Percentiles rank a stretch among this genome's conserved stretches.
Evolutionary conservation across 2,888 invertebrate species (phyloP).

Genomic region (Monopis laevigella): DNA sequence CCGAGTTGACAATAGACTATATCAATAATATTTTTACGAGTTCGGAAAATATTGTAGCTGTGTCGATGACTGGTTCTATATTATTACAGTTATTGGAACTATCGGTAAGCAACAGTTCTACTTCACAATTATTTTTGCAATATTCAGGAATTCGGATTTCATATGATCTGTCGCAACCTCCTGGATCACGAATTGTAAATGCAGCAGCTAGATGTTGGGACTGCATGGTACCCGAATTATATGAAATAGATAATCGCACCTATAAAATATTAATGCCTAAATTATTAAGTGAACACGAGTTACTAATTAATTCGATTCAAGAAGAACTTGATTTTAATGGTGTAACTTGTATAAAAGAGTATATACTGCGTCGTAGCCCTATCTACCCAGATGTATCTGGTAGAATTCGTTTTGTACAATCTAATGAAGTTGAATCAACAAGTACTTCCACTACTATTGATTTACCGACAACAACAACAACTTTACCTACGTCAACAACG

Average conservation of each 20-base stretch:
- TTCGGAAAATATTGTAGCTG: slow-evolving; percentile 71
- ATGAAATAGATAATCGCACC: slow-evolving; percentile 53
- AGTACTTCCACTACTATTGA: too few species aligned
- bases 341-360: slow-evolving; percentile 52
- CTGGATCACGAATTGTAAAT: slow-evolving; percentile 71
- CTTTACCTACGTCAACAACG: too few species aligned
- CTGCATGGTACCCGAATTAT: slow-evolving; percentile 72
- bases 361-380: slow-evolving; percentile 66
- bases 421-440: neutral
- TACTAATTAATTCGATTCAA: slow-evolving; percentile 72
- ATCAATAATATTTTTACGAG: too few species aligned
- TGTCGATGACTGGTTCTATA: slow-evolving; percentile 71
- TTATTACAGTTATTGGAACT: slow-evolving; percentile 75
- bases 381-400: slow-evolving; percentile 73
- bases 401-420: neutral
- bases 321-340: slow-evolving; percentile 42
- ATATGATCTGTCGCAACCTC: slow-evolving; percentile 71
- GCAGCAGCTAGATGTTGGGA: slow-evolving; percentile 73
- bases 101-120: slow-evolving; percentile 62
- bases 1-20: slow-evolving; percentile 32
- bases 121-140: slow-evolving; percentile 81
- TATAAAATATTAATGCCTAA: slow-evolving; percentile 74
- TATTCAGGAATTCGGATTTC: slow-evolving; percentile 80
- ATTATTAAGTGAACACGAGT: slow-evolving; percentile 76
- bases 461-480: too few species aligned